These are phyloP conservation scores for Triplophysa bombifrons DNA, from an alignment of 2,797 vertebrate genomes.

Conservation along the genomic window DNA sequence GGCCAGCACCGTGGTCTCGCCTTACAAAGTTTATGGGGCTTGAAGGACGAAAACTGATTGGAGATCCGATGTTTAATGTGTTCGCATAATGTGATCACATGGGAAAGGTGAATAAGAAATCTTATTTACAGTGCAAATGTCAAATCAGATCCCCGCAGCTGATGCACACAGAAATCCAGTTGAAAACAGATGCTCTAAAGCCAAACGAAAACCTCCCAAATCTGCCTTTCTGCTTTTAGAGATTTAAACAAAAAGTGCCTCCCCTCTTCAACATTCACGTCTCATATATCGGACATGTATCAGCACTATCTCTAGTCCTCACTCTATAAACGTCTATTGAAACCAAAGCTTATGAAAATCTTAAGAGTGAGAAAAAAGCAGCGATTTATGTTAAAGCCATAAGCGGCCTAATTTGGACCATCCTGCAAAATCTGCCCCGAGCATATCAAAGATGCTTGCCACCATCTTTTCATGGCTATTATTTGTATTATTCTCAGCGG, in stretches of 20 bases:
- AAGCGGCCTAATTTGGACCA: slow-evolving; percentile 70
- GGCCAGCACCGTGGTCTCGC: background rate
- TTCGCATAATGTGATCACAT: slow-evolving; percentile 19
- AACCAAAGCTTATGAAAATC: slow-evolving; percentile 49
- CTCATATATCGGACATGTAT: slow-evolving; percentile 14
- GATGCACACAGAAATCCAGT: slow-evolving; percentile 26
- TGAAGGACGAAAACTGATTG: background rate
- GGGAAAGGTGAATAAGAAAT: slow-evolving; percentile 25
- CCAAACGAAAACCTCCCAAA: slow-evolving; percentile 30
- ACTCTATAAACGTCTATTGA: slow-evolving; percentile 29
- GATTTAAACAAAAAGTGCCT: slow-evolving; percentile 24
- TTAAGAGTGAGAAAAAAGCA: slow-evolving; percentile 53
- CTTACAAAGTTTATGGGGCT: background rate
- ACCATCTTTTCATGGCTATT: slow-evolving; percentile 59
- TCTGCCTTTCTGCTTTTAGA: slow-evolving; percentile 29
- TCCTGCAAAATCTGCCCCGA: slow-evolving; percentile 67
- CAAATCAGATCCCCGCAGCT: slow-evolving; percentile 10
- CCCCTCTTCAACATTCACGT: background rate
- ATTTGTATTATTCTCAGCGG: slow-evolving; percentile 70
- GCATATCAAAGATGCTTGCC: slow-evolving; percentile 59
- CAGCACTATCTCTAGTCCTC: slow-evolving; percentile 14
- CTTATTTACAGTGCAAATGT: slow-evolving; percentile 41
- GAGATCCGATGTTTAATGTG: background rate
- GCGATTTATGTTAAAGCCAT: slow-evolving; percentile 63
- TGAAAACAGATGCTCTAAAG: slow-evolving; percentile 35